phyloP scores from a whole-genome alignment of 2,888 invertebrate genomes.

The Lamellibrachia columna region DNA sequence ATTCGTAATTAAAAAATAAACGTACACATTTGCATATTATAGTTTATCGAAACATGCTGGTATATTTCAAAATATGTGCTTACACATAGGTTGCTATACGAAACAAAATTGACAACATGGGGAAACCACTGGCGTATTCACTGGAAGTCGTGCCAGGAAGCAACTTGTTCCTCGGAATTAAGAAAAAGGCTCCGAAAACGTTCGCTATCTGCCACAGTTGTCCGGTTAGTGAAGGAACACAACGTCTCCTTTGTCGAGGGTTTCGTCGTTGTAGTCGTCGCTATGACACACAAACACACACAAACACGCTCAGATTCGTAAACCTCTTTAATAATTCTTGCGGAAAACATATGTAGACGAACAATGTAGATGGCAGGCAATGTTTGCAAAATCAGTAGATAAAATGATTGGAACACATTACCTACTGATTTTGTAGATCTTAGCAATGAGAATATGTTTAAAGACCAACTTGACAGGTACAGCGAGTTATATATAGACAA shows the following conservation, averaged over 20 bases:
- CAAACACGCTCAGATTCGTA: too few species aligned
- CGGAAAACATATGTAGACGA: too few species aligned
- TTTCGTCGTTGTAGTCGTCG: background rate
- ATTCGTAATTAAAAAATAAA: too few species aligned
- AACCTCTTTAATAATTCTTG: too few species aligned
- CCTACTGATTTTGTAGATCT: too few species aligned
- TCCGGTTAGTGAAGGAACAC: background rate
- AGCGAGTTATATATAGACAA: too few species aligned
- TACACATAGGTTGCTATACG: background rate
- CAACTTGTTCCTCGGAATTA: background rate
- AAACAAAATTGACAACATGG: constrained; percentile 7
- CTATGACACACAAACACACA: background rate
- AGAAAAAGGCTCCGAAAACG: background rate
- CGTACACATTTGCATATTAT: too few species aligned
- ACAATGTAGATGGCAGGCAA: too few species aligned
- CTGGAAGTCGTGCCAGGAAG: background rate
- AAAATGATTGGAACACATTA: too few species aligned
- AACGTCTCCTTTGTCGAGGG: background rate
- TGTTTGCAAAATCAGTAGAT: too few species aligned
- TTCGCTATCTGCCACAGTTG: background rate
- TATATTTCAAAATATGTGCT: background rate
- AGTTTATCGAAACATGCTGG: background rate
- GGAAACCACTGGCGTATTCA: background rate
- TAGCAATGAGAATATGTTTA: too few species aligned
- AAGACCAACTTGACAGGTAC: too few species aligned